Percentiles rank a stretch among this genome's conserved stretches.
phyloP scores from a whole-genome alignment of 2,113 vertebrate species.

The Mesembrinibis cayennensis region DNA sequence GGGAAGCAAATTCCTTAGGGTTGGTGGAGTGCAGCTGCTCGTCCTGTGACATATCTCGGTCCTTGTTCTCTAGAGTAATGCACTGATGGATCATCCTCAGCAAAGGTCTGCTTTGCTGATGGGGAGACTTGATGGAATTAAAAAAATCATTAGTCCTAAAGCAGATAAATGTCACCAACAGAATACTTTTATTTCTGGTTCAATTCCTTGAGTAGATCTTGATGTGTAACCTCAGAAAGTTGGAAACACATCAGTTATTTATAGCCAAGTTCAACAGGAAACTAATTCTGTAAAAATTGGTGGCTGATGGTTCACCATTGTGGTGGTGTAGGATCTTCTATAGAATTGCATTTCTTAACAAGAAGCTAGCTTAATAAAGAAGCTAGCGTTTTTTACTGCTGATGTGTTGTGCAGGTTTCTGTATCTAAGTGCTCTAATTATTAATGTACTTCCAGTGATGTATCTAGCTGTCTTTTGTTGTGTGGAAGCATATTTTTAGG shows the following conservation, averaged over 20 bases:
- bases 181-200: neutral
- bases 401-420: neutral
- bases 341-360: neutral
- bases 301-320: neutral
- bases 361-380: neutral
- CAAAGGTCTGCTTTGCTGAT: neutral
- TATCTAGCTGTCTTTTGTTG: neutral
- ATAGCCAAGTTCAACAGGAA: neutral
- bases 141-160: neutral
- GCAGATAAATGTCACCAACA: neutral
- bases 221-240: neutral
- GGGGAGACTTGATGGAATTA: neutral
- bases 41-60: neutral
- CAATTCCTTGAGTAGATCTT: neutral
- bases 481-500: neutral
- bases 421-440: neutral
- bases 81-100: neutral
- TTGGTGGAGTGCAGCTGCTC: neutral
- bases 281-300: neutral
- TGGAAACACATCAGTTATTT: neutral
- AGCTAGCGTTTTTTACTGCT: neutral
- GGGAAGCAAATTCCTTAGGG: neutral
- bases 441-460: neutral
- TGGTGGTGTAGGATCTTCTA: neutral
- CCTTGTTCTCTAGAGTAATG: neutral